Evolutionary conservation across 1,140 invertebrate genomes (phyloP).

Genomic region (Drosophila nikananu): DNA sequence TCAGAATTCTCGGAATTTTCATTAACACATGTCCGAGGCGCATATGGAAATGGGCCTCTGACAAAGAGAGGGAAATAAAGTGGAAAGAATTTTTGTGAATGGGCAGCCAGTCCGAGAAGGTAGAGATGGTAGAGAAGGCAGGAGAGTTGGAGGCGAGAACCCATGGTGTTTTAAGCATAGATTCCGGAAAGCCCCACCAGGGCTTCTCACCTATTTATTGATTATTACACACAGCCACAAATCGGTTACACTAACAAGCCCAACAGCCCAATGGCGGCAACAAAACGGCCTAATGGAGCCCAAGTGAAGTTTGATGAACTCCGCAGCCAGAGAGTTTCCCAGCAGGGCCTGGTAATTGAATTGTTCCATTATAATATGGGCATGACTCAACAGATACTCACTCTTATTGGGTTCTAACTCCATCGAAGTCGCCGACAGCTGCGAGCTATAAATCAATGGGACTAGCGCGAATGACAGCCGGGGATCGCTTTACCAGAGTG

Average conservation of each 20-base stretch:
- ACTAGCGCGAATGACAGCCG: slow-evolving; percentile 44
- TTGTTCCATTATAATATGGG: slow-evolving; percentile 72
- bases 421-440: slow-evolving; percentile 39
- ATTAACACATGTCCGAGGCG: slow-evolving; percentile 75
- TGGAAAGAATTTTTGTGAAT: slow-evolving; percentile 71
- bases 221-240: slow-evolving; percentile 59
- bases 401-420: slow-evolving; percentile 16
- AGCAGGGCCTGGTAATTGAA: slow-evolving; percentile 70
- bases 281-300: slow-evolving; percentile 26
- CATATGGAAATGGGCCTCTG: slow-evolving; percentile 65
- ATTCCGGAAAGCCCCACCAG: slow-evolving; percentile 34
- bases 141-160: not conserved
- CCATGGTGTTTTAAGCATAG: slow-evolving; percentile 35
- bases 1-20: slow-evolving; percentile 77
- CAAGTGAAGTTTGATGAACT: slow-evolving; percentile 72
- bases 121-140: not conserved
- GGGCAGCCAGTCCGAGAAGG: slow-evolving; percentile 25
- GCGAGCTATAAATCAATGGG: slow-evolving; percentile 70
- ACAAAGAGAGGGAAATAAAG: slow-evolving; percentile 46
- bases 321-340: slow-evolving; percentile 54
- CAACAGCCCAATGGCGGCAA: not conserved
- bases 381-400: slow-evolving; percentile 74
- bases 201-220: slow-evolving; percentile 76
- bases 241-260: slow-evolving; percentile 77
- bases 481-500: slow-evolving; percentile 21